phyloP scores from a whole-genome alignment of 2,113 vertebrate species.

The Callocephalon fimbriatum region DNA sequence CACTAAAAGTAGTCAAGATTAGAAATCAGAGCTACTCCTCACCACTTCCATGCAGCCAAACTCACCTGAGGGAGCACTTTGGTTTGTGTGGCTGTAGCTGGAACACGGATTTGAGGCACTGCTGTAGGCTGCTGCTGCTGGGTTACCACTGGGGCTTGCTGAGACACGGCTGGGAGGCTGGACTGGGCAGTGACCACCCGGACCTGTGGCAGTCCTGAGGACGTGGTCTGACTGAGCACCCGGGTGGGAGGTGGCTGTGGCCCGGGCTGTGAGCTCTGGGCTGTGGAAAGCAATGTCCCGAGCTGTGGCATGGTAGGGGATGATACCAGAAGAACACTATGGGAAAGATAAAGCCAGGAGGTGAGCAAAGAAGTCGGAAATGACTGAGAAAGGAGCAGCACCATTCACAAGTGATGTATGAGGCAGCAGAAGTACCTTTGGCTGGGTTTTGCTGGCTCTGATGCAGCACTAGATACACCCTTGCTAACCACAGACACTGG shows the following conservation, averaged over 20 bases:
- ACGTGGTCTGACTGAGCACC: conserved; percentile 82
- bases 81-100: conserved; percentile 83
- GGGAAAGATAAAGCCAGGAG: not conserved
- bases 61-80: conserved; percentile 92
- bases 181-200: conserved; percentile 89
- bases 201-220: conserved; percentile 89
- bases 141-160: conserved; percentile 78
- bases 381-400: not conserved
- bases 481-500: conserved; percentile 79
- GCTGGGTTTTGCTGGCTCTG: conserved; percentile 86
- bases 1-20: fast-evolving
- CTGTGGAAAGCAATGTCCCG: conserved; percentile 86
- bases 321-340: conserved; percentile 92
- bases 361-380: not conserved
- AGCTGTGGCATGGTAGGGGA: conserved; percentile 92
- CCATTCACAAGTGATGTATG: fast-evolving
- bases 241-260: conserved; percentile 77
- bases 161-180: conserved; percentile 77
- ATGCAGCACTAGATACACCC: conserved; percentile 58
- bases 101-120: conserved; percentile 89
- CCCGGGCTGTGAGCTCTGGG: conserved; percentile 76
- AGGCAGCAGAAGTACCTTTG: conserved; percentile 77
- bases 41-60: not conserved
- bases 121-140: conserved; percentile 73
- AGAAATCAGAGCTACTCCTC: not conserved